Evolutionary conservation across 2,888 invertebrate genomes (phyloP).

Genomic region (Orgyia antiqua): DNA sequence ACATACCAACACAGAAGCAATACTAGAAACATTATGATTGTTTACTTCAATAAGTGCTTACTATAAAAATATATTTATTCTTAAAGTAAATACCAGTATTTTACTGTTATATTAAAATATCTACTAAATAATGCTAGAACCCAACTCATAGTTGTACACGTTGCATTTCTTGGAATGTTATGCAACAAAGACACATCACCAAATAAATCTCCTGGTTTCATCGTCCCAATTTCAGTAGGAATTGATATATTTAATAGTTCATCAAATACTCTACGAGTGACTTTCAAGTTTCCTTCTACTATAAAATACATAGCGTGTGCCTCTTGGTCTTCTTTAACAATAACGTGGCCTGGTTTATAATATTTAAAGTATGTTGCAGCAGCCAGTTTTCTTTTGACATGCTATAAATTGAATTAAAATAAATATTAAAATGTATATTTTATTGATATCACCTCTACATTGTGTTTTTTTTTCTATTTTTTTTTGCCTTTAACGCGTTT

Average conservation of each 20-base stretch:
- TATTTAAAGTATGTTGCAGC: slow-evolving; percentile 80
- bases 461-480: too few relatives aligned
- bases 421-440: too few relatives aligned
- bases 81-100: too few relatives aligned
- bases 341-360: slow-evolving; percentile 74
- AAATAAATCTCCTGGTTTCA: slow-evolving; percentile 80
- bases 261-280: slow-evolving; percentile 72
- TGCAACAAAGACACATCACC: slow-evolving; percentile 83
- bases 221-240: slow-evolving; percentile 66
- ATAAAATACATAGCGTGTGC: slow-evolving; percentile 82
- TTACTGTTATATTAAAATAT: too few relatives aligned
- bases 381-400: slow-evolving; percentile 79
- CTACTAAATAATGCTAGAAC: too few relatives aligned
- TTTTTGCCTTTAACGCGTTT: too few relatives aligned
- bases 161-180: slow-evolving; percentile 78
- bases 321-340: slow-evolving; percentile 80
- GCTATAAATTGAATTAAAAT: slow-evolving; percentile 47
- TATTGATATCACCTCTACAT: neutral
- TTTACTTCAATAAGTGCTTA: too few relatives aligned
- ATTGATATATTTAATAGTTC: slow-evolving; percentile 60
- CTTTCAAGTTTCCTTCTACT: slow-evolving; percentile 72
- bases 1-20: too few relatives aligned
- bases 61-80: too few relatives aligned
- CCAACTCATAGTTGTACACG: slow-evolving; percentile 66
- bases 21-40: too few relatives aligned